phyloP scores from a whole-genome alignment of 1,140 invertebrate species.

The Homarus americanus region DNA sequence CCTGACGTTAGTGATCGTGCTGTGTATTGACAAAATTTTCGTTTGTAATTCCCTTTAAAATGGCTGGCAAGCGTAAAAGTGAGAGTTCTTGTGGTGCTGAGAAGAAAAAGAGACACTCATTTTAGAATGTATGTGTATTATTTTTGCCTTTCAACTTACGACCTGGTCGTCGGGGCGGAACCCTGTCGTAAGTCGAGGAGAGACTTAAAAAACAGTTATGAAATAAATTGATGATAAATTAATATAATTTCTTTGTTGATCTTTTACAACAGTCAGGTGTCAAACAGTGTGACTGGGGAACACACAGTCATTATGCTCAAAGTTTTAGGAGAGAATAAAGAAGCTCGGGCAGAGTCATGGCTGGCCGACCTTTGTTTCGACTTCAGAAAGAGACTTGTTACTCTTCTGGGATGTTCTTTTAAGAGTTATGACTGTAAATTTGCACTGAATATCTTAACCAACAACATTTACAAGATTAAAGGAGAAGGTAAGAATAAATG shows the following conservation, averaged over 20 bases:
- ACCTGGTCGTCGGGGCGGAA: no score
- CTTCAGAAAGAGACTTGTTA: conserved; percentile 89
- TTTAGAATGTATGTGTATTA: no score
- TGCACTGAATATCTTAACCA: conserved; percentile 65
- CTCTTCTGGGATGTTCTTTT: conserved; percentile 84
- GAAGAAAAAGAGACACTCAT: no score
- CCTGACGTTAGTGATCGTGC: no score
- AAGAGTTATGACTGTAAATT: conserved; percentile 67
- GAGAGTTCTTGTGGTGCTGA: no score
- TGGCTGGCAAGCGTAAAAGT: no score
- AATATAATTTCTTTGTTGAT: neutral
- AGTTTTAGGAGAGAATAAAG: conserved; percentile 78
- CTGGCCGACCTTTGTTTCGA: conserved; percentile 89
- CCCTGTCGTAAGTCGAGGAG: no score
- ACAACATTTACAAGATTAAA: conserved; percentile 58
- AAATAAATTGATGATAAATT: no score
- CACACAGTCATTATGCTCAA: conserved; percentile 98
- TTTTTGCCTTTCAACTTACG: no score
- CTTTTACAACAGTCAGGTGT: conserved; percentile 84
- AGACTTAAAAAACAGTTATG: no score
- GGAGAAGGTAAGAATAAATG: conserved; percentile 45
- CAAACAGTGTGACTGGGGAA: conserved; percentile 97
- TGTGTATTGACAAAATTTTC: no score
- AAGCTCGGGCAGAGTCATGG: conserved; percentile 81
- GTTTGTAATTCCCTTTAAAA: no score